Evolutionary conservation across 2,113 vertebrate species (phyloP), one percentile per base, ranked within the genome.

Genomic region (Solenodon paradoxus): DNA sequence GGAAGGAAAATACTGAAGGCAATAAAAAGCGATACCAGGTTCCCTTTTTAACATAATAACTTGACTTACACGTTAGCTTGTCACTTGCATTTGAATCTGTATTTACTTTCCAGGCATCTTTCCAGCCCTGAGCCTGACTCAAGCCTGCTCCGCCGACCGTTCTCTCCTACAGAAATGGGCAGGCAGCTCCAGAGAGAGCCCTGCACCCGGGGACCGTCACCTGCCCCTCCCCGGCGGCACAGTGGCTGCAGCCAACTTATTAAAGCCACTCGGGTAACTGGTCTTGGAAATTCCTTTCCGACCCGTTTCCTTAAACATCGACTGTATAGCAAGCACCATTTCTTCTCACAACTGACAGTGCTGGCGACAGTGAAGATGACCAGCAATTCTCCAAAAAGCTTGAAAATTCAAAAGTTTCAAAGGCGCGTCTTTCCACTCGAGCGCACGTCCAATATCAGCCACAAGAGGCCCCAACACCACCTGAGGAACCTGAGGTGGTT

Each of bases 101-200:
- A 2, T 10, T 82, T 40, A 26, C 1, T 38, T 17, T 9, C 7
- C n/a, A 51, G 0, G 5, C 3, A 16, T 6, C 6, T 28, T 26
- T 24, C 49, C 30, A 68, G 20, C 5, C 47, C 10, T 0, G 0
- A 28, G 2, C 5, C 47, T 13, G 2, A 13, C 12, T 3, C 0
- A 49, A 40, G 22, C 61, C 7, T 7, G 15, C 24, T 28, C 24
- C 10, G 7, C 11, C 17, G 40, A 7, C 26, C 9, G 10, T 15
- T 49, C 7, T 17, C 16, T 32, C 9, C 59, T 26, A 1, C 15
- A 53, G 75, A 59, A 53, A 13, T n/a, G n/a, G n/a, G n/a, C n/a
- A n/a, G n/a, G n/a, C n/a, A n/a, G n/a, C n/a, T n/a, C n/a, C n/a
- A n/a, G n/a, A n/a, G n/a, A n/a, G n/a, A n/a, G n/a, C n/a, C n/a